Evolutionary conservation across 1,140 invertebrate genomes (phyloP).

Genomic region (Sarcophaga peregrina): DNA sequence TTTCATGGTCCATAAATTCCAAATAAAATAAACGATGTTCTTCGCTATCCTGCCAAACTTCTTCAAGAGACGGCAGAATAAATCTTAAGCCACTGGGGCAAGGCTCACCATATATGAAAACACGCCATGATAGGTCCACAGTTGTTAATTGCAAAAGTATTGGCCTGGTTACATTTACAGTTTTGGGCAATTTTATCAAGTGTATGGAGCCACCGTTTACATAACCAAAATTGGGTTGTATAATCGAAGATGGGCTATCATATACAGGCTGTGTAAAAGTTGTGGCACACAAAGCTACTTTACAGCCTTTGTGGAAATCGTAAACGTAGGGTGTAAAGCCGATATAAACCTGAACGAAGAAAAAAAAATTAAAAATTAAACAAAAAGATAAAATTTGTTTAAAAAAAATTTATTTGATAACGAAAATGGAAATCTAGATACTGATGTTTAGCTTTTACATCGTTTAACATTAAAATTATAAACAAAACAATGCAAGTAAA

Average conservation of each 20-base stretch:
- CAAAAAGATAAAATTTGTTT: too few relatives aligned
- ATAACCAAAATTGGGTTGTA: not conserved
- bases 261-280: not conserved
- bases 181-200: not conserved
- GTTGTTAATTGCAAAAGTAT: too few relatives aligned
- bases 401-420: too few relatives aligned
- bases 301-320: not conserved
- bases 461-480: too few relatives aligned
- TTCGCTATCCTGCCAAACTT: not conserved
- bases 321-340: slow-evolving; percentile 3
- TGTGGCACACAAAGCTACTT: not conserved
- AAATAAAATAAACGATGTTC: not conserved
- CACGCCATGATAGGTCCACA: too few relatives aligned
- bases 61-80: not conserved
- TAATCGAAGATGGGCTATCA: not conserved
- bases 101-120: too few relatives aligned
- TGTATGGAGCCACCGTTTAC: not conserved
- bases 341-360: not conserved
- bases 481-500: too few relatives aligned
- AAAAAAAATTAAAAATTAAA: not conserved
- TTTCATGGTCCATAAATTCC: not conserved
- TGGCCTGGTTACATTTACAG: too few relatives aligned
- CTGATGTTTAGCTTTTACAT: too few relatives aligned
- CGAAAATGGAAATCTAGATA: too few relatives aligned
- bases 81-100: too few relatives aligned